A percentile compares a stretch with the other conserved stretches of the same genome.
Conservation (phyloP, 2,888 invertebrate species). For the Lycaena phlaeas region DNA sequence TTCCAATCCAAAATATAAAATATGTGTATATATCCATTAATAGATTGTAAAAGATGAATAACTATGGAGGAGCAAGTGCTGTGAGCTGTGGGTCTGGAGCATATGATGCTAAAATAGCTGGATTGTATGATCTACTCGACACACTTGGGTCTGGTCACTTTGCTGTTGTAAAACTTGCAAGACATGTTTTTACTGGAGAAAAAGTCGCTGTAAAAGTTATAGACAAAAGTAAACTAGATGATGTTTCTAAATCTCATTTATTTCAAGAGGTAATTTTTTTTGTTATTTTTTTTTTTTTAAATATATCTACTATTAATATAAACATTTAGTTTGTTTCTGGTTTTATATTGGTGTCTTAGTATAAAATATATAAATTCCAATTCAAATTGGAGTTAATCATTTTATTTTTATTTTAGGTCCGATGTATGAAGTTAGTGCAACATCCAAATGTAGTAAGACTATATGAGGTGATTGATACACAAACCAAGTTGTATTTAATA, state of each 20-base stretch:
- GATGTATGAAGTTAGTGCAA: conserved; percentile 99
- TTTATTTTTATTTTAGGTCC: conserved; percentile 79
- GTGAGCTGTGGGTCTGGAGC: conserved; percentile 56
- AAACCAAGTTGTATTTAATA: conserved; percentile 96
- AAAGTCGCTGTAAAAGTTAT: conserved; percentile 98
- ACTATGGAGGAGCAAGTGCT: conserved; percentile 41
- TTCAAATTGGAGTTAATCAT: too few relatives aligned
- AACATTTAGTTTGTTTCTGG: too few relatives aligned
- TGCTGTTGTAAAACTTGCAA: conserved; percentile 97
- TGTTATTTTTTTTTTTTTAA: conserved; percentile 2
- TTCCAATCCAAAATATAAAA: too few relatives aligned
- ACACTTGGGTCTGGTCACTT: conserved; percentile 99
- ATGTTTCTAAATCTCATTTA: conserved; percentile 94
- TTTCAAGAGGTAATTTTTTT: conserved; percentile 86
- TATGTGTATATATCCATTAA: background rate
- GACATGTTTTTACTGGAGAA: conserved; percentile 99
- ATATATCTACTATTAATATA: too few relatives aligned
- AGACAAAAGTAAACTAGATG: conserved; percentile 98
- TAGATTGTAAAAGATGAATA: conserved; percentile 38
- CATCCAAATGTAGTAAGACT: conserved; percentile 98
- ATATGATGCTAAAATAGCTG: conserved; percentile 92
- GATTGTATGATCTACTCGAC: conserved; percentile 97
- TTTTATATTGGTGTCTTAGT: too few relatives aligned
- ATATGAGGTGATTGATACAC: conserved; percentile 99
- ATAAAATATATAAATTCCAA: too few relatives aligned